phyloP scores from a whole-genome alignment of 1,140 invertebrate genomes.

The Dendrolimus kikuchii region DNA sequence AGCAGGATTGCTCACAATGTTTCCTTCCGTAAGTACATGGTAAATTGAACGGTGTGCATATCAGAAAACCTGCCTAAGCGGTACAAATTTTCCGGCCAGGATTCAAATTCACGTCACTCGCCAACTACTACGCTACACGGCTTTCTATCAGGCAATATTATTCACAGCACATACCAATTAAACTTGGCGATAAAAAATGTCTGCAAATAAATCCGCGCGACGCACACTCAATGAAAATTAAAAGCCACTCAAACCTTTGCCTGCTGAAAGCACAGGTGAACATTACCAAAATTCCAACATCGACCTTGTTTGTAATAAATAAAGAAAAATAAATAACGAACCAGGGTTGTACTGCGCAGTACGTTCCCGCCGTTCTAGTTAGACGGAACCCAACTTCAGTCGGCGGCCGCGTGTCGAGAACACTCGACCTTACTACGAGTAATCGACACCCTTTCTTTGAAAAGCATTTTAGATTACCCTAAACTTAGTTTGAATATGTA shows the following conservation, averaged over 20 bases:
- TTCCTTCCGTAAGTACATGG: too few relatives aligned
- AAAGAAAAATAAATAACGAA: constrained; percentile 29
- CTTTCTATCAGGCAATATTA: too few relatives aligned
- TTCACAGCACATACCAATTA: too few relatives aligned
- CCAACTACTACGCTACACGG: too few relatives aligned
- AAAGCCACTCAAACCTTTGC: constrained; percentile 13
- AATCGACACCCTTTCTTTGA: constrained; percentile 22
- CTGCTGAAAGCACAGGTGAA: constrained; percentile 11
- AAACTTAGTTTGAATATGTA: constrained; percentile 3
- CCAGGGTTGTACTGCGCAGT: constrained; percentile 48
- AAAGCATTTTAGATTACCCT: background rate
- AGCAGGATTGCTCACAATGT: too few relatives aligned
- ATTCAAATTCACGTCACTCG: too few relatives aligned
- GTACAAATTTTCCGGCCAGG: too few relatives aligned
- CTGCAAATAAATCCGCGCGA: constrained; percentile 1
- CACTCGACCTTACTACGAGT: constrained; percentile 40
- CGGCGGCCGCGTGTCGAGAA: constrained; percentile 38
- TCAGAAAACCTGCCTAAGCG: too few relatives aligned
- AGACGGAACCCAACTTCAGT: constrained; percentile 35
- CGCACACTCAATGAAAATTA: background rate
- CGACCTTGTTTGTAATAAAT: constrained; percentile 36
- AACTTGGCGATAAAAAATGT: background rate
- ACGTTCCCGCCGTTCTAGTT: constrained; percentile 29
- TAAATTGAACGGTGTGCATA: too few relatives aligned
- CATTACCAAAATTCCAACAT: constrained; percentile 15